phyloP scores from a whole-genome alignment of 2,113 vertebrate genomes.

The Zeus faber region DNA sequence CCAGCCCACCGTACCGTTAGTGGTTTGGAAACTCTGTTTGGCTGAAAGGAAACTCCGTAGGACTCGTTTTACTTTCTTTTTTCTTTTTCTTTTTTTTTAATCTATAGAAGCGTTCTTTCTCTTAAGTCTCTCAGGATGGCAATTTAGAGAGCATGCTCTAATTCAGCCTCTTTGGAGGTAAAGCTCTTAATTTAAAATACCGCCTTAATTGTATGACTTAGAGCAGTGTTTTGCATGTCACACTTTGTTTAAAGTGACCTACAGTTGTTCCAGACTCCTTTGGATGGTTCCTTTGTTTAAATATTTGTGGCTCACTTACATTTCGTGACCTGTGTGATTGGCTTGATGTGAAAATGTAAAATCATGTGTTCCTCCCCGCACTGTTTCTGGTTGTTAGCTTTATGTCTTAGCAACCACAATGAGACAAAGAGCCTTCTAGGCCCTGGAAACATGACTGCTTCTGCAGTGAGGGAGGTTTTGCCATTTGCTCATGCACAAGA shows the following conservation, averaged over 20 bases:
- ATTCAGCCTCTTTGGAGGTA: not conserved
- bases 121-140: conserved; percentile 12
- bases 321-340: conserved; percentile 3
- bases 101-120: conserved; percentile 44
- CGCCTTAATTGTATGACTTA: no score
- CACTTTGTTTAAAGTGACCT: not conserved
- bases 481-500: conserved; percentile 19
- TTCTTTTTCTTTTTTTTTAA: conserved; percentile 14
- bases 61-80: conserved; percentile 49
- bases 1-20: conserved; percentile 60
- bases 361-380: not conserved
- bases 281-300: not conserved
- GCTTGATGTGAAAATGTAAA: not conserved
- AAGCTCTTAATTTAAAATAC: conserved; percentile 3
- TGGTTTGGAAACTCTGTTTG: conserved; percentile 67
- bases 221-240: not conserved
- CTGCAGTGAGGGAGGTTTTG: conserved; percentile 34
- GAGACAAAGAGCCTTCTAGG: conserved; percentile 22
- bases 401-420: conserved; percentile 1
- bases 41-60: conserved; percentile 59
- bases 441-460: conserved; percentile 24
- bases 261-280: not conserved
- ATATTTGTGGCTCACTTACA: not conserved
- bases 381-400: not conserved
- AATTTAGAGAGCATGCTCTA: not conserved